Conservation (phyloP, 2,888 invertebrate genomes). For the Caenorhabditis sinica region DNA sequence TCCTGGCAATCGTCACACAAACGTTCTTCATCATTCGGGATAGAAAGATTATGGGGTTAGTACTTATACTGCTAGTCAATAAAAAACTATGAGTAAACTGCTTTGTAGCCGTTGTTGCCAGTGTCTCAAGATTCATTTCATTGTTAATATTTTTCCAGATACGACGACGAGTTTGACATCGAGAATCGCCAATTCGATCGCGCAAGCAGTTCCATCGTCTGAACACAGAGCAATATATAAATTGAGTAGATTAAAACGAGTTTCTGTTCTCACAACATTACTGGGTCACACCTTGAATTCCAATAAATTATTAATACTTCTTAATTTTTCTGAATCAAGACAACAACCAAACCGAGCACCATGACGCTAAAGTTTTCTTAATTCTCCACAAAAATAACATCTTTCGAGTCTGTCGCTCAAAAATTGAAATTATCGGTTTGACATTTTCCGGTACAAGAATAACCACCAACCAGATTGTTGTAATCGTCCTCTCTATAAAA, state of each 20-base stretch:
- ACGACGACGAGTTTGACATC: conserved; percentile 65
- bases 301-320: background rate
- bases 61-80: background rate
- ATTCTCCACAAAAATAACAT: too few relatives aligned
- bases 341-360: too few relatives aligned
- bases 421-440: background rate
- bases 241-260: conserved; percentile 25
- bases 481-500: background rate
- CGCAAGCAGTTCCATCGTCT: conserved; percentile 67
- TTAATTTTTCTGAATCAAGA: background rate
- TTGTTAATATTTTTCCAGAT: conserved; percentile 30
- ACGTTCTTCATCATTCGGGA: conserved; percentile 78
- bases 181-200: conserved; percentile 65
- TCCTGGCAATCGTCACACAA: conserved; percentile 72
- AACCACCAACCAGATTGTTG: too few relatives aligned
- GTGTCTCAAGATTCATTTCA: too few relatives aligned
- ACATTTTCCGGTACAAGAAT: conserved; percentile 1
- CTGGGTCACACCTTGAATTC: conserved; percentile 1
- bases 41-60: conserved; percentile 69
- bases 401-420: background rate
- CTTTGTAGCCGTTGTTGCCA: too few relatives aligned
- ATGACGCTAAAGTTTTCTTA: too few relatives aligned
- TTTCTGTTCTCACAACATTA: conserved; percentile 5
- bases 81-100: too few relatives aligned
- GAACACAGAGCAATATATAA: conserved; percentile 5